phyloP scores from a whole-genome alignment of 1,140 invertebrate genomes.

The Heliothis virescens region DNA sequence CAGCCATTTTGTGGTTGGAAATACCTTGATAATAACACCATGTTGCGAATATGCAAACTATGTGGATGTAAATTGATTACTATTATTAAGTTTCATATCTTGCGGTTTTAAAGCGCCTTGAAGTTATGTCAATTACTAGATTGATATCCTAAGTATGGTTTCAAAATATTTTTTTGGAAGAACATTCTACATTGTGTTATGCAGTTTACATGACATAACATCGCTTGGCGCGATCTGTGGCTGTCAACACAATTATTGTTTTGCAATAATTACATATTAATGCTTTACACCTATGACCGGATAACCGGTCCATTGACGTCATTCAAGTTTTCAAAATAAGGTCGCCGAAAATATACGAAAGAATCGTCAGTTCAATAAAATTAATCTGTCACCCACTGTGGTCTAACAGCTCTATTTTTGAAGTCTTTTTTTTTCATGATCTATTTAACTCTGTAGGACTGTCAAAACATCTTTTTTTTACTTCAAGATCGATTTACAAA shows the following conservation, averaged over 20 bases:
- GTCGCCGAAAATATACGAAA: neutral
- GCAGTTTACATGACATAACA: too few species aligned
- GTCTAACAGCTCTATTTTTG: too few species aligned
- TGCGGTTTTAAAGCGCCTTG: neutral
- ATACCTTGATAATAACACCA: neutral
- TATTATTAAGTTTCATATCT: neutral
- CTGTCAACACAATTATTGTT: neutral
- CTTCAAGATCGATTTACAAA: neutral
- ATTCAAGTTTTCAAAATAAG: neutral
- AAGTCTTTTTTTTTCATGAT: neutral
- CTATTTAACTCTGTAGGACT: too few species aligned
- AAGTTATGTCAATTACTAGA: neutral
- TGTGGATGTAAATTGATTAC: constrained; percentile 6
- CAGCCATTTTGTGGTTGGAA: constrained; percentile 4
- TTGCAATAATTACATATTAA: too few species aligned
- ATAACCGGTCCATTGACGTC: neutral
- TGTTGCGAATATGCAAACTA: neutral
- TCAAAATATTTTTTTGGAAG: too few species aligned
- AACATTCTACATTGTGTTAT: too few species aligned
- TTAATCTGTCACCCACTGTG: neutral
- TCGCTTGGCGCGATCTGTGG: too few species aligned
- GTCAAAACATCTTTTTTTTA: too few species aligned
- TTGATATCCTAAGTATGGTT: neutral
- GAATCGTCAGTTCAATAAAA: neutral
- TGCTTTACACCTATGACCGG: neutral